phyloP scores from a whole-genome alignment of 64 coral and sea anemone species.

The Hydrozoanthus tunicans region DNA sequence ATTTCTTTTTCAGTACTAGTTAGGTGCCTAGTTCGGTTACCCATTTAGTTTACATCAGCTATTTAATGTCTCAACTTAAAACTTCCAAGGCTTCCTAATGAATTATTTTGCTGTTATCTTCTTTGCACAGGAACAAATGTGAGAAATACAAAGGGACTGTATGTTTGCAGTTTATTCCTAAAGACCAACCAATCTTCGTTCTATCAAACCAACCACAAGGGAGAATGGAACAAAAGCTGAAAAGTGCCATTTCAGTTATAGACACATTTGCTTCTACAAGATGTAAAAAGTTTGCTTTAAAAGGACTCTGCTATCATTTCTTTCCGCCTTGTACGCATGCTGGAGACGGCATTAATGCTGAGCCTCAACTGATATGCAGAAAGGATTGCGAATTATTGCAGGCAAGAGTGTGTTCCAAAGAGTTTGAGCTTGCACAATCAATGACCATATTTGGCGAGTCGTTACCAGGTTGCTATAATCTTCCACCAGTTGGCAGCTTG shows the following conservation, averaged over 20 bases:
- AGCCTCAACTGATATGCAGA: conserved; percentile 71
- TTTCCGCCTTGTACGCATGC: conserved; percentile 76
- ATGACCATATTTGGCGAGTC: conserved; percentile 50
- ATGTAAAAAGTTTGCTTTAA: conserved; percentile 61
- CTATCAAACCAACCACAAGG: conserved; percentile 50
- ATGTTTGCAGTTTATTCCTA: conserved; percentile 60
- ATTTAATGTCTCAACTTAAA: too few species aligned
- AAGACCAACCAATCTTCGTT: conserved; percentile 44
- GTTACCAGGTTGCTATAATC: conserved; percentile 58
- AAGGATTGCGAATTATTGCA: conserved; percentile 80
- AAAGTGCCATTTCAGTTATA: conserved; percentile 40
- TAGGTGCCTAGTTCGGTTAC: too few species aligned
- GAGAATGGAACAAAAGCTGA: conserved; percentile 50
- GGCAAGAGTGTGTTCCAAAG: conserved; percentile 77
- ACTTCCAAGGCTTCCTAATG: background rate
- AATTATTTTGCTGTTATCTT: background rate
- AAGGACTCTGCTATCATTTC: conserved; percentile 83
- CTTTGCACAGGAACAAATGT: conserved; percentile 54
- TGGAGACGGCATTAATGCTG: background rate
- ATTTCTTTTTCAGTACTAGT: too few species aligned
- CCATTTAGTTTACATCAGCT: too few species aligned
- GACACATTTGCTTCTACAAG: conserved; percentile 37
- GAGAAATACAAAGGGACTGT: conserved; percentile 59
- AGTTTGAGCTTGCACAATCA: conserved; percentile 62
- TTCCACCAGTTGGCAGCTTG: conserved; percentile 41